A percentile compares a stretch with the other conserved stretches of the same genome.
Conservation (phyloP, 1,140 invertebrate species). For the Diprion similis region DNA sequence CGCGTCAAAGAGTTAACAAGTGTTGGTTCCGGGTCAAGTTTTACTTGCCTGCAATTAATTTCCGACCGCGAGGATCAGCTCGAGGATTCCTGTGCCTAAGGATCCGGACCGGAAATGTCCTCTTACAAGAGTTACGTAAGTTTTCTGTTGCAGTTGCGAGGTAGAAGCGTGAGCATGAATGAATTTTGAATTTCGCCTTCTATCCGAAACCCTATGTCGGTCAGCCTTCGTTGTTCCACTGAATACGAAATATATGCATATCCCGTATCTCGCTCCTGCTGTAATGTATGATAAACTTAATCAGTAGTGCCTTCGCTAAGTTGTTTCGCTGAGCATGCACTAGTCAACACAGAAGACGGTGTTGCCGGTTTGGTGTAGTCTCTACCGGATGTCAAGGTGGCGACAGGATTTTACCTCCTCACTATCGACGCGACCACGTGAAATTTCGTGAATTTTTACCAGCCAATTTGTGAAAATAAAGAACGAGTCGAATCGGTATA, state of each 20-base stretch:
- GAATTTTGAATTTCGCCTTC: background rate
- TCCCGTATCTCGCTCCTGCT: slow-evolving; percentile 24
- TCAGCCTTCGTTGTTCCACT: background rate
- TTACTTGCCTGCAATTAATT: background rate
- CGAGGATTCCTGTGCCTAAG: background rate
- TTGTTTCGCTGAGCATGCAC: background rate
- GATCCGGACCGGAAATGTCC: slow-evolving; percentile 38
- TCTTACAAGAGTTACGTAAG: slow-evolving; percentile 60
- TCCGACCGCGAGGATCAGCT: background rate
- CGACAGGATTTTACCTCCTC: no score
- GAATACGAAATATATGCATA: slow-evolving; percentile 4
- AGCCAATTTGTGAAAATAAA: background rate
- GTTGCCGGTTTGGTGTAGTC: background rate
- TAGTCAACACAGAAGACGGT: background rate
- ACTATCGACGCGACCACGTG: no score
- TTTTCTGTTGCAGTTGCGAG: slow-evolving; percentile 23
- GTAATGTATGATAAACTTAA: background rate
- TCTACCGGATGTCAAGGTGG: background rate
- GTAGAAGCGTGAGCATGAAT: background rate
- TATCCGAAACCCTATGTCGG: background rate
- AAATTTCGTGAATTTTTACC: background rate
- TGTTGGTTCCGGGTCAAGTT: slow-evolving; percentile 17
- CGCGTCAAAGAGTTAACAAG: background rate
- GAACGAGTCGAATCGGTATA: background rate
- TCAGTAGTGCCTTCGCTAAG: background rate